phyloP scores from a whole-genome alignment of 2,113 vertebrate genomes.

The Donacobius atricapilla region DNA sequence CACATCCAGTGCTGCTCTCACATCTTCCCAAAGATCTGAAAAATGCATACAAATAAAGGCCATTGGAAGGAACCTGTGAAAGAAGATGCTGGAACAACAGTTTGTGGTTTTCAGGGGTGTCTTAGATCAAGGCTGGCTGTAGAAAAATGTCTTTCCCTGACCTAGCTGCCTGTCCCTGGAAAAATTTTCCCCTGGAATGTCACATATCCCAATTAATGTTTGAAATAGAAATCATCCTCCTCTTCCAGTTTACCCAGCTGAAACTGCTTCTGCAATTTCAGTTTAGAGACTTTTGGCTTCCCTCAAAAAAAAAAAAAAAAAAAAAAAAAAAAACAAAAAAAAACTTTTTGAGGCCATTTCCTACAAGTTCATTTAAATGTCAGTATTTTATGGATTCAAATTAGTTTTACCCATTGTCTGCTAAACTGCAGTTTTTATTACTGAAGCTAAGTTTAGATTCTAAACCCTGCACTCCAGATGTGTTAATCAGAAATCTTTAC shows the following conservation, averaged over 20 bases:
- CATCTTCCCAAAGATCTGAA: not conserved
- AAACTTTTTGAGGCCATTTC: not conserved
- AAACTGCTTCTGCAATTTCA: not conserved
- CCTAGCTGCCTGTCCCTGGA: not conserved
- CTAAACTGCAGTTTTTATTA: not conserved
- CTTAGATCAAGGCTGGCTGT: not conserved
- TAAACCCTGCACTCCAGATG: conserved; percentile 29
- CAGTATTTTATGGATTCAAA: not conserved
- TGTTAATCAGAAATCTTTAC: conserved; percentile 43
- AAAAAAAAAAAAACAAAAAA: too few relatives aligned
- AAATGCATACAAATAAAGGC: not conserved
- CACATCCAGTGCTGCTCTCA: not conserved
- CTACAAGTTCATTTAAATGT: not conserved
- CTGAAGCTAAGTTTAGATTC: conserved; percentile 26
- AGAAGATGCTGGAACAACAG: not conserved
- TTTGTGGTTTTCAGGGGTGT: not conserved
- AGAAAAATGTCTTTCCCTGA: not conserved
- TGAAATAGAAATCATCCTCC: not conserved
- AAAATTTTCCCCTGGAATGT: not conserved
- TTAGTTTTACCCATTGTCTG: not conserved
- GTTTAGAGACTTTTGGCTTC: not conserved
- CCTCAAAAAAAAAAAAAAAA: not conserved
- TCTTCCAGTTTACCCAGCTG: not conserved
- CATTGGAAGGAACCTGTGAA: not conserved
- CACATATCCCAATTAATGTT: not conserved